A percentile compares a stretch with the other conserved stretches of the same genome.
These are phyloP conservation scores for Rhizomys pruinosus DNA, from an alignment of 2,113 vertebrate species.

Conservation along the genomic window DNA sequence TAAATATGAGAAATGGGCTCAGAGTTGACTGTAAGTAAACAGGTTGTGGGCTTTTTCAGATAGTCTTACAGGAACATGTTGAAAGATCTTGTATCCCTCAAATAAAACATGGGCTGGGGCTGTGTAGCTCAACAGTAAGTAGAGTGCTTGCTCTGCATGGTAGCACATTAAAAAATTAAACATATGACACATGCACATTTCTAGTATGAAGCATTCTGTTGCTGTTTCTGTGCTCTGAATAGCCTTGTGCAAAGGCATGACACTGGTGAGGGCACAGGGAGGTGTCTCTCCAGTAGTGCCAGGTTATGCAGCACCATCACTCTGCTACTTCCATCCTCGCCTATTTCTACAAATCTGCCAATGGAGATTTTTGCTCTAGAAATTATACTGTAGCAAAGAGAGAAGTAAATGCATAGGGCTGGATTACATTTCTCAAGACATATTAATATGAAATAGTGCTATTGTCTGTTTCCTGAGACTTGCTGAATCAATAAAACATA, in stretches of 20 bases:
- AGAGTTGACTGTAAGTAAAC: not conserved
- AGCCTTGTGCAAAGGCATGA: conserved; percentile 20
- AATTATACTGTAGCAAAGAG: conserved; percentile 65
- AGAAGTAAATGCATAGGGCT: conserved; percentile 33
- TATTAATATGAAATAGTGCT: conserved; percentile 74
- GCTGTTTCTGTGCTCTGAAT: conserved; percentile 19
- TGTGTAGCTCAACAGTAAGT: not conserved
- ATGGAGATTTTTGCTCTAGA: conserved; percentile 50
- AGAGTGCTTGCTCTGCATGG: not conserved
- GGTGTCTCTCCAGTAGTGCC: not conserved
- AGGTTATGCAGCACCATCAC: conserved; percentile 21
- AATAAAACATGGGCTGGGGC: not conserved
- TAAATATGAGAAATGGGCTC: conserved; percentile 7
- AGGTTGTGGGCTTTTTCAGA: conserved; percentile 31
- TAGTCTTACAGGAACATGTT: conserved; percentile 26
- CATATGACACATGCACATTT: conserved; percentile 50
- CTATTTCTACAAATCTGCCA: conserved; percentile 45
- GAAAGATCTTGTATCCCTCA: conserved; percentile 67
- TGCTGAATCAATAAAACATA: conserved; percentile 78
- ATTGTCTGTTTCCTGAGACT: conserved; percentile 48
- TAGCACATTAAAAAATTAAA: not conserved
- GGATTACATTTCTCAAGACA: conserved; percentile 62
- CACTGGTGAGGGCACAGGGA: conserved; percentile 45
- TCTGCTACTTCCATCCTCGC: not conserved
- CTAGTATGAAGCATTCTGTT: conserved; percentile 46